A percentile compares a stretch with the other conserved stretches of the same genome.
Conservation (phyloP, 2,797 vertebrate genomes). For the Sebastes matsubarae region DNA sequence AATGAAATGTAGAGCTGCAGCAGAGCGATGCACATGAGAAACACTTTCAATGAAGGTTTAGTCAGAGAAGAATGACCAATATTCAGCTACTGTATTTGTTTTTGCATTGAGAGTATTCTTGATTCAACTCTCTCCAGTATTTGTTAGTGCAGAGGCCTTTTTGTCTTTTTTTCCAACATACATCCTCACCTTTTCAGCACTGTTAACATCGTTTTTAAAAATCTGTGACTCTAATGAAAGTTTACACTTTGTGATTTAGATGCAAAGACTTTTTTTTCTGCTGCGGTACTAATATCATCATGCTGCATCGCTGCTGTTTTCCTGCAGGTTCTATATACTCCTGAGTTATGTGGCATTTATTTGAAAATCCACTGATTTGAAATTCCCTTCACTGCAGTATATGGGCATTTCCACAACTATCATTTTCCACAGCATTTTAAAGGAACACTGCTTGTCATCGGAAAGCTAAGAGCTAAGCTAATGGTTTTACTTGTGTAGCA, state of each 20-base stretch:
- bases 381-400: conserved; percentile 49
- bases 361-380: conserved; percentile 71
- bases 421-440: conserved; percentile 51
- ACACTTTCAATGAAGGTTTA: not conserved
- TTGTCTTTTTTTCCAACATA: not conserved
- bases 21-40: not conserved
- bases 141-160: not conserved
- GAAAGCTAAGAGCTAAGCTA: conserved; percentile 34
- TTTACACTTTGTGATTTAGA: conserved; percentile 40
- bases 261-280: conserved; percentile 6
- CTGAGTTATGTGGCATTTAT: conserved; percentile 74
- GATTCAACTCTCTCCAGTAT: not conserved
- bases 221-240: conserved; percentile 15
- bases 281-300: conserved; percentile 25
- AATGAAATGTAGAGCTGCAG: not conserved
- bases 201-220: not conserved
- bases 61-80: not conserved
- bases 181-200: not conserved
- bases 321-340: conserved; percentile 31
- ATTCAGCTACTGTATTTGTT: not conserved
- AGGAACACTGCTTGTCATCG: conserved; percentile 27
- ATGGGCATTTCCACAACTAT: conserved; percentile 55
- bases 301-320: conserved; percentile 47
- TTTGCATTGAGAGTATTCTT: not conserved
- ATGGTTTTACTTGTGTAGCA: conserved; percentile 36